These are phyloP conservation scores for Eulithis testata DNA, from an alignment of 2,888 invertebrate species.

Conservation along the genomic window DNA sequence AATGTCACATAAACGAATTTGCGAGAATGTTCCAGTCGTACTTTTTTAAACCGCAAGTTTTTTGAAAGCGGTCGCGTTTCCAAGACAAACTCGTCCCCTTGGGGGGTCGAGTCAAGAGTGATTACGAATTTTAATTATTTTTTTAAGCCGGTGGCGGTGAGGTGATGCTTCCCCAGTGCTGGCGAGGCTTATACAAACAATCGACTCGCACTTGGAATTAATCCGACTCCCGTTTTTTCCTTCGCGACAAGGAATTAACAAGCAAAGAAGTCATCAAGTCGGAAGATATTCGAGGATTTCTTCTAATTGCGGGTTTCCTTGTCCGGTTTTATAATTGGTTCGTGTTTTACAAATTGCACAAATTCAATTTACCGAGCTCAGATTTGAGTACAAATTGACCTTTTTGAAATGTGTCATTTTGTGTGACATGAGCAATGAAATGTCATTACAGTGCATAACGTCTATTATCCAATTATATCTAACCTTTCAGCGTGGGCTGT, in stretches of 20 bases:
- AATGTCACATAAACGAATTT: slow-evolving; percentile 63
- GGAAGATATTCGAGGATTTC: slow-evolving; percentile 82
- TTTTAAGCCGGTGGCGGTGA: slow-evolving; percentile 83
- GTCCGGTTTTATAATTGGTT: slow-evolving; percentile 81
- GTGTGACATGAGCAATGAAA: slow-evolving; percentile 61
- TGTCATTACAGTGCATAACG: slow-evolving; percentile 76
- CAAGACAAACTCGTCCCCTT: slow-evolving; percentile 67
- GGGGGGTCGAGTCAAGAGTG: slow-evolving; percentile 81
- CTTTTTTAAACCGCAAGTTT: slow-evolving; percentile 50
- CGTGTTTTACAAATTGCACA: slow-evolving; percentile 72
- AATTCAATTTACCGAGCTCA: slow-evolving; percentile 61
- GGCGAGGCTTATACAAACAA: slow-evolving; percentile 83
- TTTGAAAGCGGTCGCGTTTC: slow-evolving; percentile 44
- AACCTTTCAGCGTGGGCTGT: slow-evolving; percentile 76
- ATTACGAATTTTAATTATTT: slow-evolving; percentile 85
- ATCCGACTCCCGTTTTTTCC: slow-evolving; percentile 80
- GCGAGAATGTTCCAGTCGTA: slow-evolving; percentile 58
- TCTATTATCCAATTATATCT: slow-evolving; percentile 83
- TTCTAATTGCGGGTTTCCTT: slow-evolving; percentile 82
- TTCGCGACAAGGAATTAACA: slow-evolving; percentile 84
- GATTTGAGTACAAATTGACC: slow-evolving; percentile 24
- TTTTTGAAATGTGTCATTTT: slow-evolving; percentile 38
- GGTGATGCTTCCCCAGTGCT: slow-evolving; percentile 81
- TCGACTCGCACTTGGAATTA: slow-evolving; percentile 84
- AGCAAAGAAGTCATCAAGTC: slow-evolving; percentile 84